Base-by-base conservation (phyloP, 2,888 invertebrate genomes). In the Antheraea yamamai region DNA sequence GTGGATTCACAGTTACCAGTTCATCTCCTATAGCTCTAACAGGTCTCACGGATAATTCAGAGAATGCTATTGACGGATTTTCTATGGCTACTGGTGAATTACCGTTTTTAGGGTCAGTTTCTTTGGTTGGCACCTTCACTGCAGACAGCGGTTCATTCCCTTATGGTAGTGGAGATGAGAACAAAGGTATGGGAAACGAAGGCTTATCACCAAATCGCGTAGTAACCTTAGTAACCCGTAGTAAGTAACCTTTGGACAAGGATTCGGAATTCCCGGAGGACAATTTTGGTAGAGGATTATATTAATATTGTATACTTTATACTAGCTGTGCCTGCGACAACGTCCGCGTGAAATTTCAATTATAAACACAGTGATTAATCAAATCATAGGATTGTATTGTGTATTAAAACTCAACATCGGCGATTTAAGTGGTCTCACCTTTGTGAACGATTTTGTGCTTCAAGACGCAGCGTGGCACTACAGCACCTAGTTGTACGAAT, bases 41-140 rank as follows among this genome's bases (percentile, higher is more conserved):
- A 6, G 73, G 70, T 18, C 23, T 75, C 1, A 73, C 75, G 26
- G 68, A 73, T 35, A 75, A 68, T 18, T 75, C 75, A 12, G 75
- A 75, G 66, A 73, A 75, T 47, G 52, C 73, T 8, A 73, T 75
- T 75, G 79, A 80, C 76, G 80, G 80, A 52, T 77, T 76, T 51
- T 75, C 78, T 55, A 76, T 76, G 4, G 79, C 78, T 20, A 70
- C 76, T 8, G 81, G 80, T 70, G 78, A 80, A 47, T 76, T 81
- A 6, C 81, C 81, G 8, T 77, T 81, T 73, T 66, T 73, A 39
- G 81, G 80, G 0, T 66, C 75, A 52, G 78, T 81, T 4, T 52
- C 35, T 8, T 76, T 80, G 72, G 73, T 61, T 0, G 80, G 79
- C 4, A 20, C 58, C 10, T 77, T 79, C 1, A 77, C 79, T 76